Percentiles rank a stretch among this genome's conserved stretches.
Evolutionary conservation across 2,113 vertebrate species (phyloP).

Genomic region (Syngnathus typhle): DNA sequence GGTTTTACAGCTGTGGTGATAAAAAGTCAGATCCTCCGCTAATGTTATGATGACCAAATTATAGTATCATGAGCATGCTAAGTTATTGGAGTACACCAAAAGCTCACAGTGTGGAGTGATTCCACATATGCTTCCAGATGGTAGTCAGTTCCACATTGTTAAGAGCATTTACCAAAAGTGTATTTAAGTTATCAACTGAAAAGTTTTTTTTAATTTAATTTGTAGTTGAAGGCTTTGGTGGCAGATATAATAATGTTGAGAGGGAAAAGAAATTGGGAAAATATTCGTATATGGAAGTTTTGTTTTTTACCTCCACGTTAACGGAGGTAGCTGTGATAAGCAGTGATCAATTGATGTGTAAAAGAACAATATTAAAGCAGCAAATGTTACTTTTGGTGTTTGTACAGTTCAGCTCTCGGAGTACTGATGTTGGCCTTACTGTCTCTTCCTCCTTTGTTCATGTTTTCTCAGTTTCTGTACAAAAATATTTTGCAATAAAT

Average conservation of each 20-base stretch:
- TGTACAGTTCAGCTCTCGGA: slow-evolving; percentile 70
- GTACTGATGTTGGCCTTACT: slow-evolving; percentile 77
- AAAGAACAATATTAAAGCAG: slow-evolving; percentile 56
- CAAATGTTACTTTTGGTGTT: slow-evolving; percentile 67
- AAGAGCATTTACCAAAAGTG: slow-evolving; percentile 54
- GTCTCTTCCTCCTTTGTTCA: slow-evolving; percentile 66
- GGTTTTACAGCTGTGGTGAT: neutral
- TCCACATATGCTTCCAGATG: slow-evolving; percentile 27
- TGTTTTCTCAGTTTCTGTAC: slow-evolving; percentile 74
- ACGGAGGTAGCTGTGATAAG: slow-evolving; percentile 37
- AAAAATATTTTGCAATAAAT: slow-evolving; percentile 82
- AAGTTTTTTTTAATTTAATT: neutral
- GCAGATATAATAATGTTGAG: slow-evolving; percentile 59
- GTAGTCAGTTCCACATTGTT: slow-evolving; percentile 36
- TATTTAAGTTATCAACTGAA: slow-evolving; percentile 44
- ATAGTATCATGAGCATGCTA: slow-evolving; percentile 23
- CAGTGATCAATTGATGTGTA: slow-evolving; percentile 41
- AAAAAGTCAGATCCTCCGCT: neutral
- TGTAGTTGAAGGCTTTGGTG: slow-evolving; percentile 37
- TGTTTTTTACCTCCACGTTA: slow-evolving; percentile 15
- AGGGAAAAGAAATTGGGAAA: slow-evolving; percentile 31
- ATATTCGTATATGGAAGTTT: neutral
- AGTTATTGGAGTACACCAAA: slow-evolving; percentile 13
- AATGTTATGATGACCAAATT: slow-evolving; percentile 10
- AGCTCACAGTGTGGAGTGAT: slow-evolving; percentile 5